Percentiles rank a stretch among this genome's conserved stretches.
Conservation (phyloP, 2,113 vertebrate genomes). For the Bubalus kerabau region DNA sequence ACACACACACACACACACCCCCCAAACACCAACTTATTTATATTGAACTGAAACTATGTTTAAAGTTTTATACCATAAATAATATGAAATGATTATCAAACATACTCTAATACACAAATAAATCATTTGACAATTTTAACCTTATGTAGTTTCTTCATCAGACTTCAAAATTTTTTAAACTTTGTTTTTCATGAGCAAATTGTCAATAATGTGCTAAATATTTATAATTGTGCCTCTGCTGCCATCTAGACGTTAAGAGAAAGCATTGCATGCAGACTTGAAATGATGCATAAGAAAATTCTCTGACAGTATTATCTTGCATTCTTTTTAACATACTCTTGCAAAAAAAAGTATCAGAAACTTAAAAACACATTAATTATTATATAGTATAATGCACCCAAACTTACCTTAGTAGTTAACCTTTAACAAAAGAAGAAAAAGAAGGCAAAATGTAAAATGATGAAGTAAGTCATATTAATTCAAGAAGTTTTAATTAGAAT, state of each 20-base stretch:
- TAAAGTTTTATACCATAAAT: neutral
- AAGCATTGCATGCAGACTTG: constrained; percentile 39
- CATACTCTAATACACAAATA: neutral
- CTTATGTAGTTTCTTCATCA: neutral
- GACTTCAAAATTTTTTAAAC: constrained; percentile 2
- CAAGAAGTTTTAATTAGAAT: neutral
- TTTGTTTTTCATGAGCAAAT: neutral
- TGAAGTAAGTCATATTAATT: neutral
- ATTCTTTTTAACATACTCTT: neutral
- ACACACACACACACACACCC: neutral
- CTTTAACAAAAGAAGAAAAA: neutral
- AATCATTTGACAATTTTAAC: neutral
- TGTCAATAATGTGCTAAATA: neutral
- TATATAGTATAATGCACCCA: neutral
- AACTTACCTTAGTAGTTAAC: neutral
- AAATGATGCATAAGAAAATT: neutral
- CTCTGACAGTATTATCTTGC: neutral
- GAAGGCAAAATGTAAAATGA: neutral
- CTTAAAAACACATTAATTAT: neutral
- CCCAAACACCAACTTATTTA: neutral
- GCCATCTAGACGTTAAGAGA: constrained; percentile 77
- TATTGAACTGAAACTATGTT: neutral
- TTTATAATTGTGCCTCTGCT: constrained; percentile 76
- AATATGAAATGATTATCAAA: neutral
- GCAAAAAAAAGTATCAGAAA: neutral